Evolutionary conservation across 2,797 vertebrate species (phyloP), one percentile per base, ranked within the genome.

Genomic region (Falco biarmicus): DNA sequence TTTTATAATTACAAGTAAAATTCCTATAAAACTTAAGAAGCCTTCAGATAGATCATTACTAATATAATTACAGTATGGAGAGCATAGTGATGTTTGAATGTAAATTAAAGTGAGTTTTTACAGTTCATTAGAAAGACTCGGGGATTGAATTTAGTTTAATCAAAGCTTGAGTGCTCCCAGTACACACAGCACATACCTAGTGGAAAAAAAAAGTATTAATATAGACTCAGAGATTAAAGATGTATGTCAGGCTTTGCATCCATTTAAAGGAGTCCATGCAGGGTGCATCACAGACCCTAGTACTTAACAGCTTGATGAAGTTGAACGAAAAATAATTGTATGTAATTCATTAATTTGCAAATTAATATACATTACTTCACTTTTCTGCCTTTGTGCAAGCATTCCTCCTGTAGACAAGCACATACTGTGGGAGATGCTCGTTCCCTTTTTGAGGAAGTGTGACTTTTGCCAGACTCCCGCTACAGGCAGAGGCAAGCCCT

Each of bases 91-190:
- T 92, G 41, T 95, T 89, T 79, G 92, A 96, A 92, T 95, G 79
- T 87, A 96, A 97, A 97, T 94, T 91, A 94, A 65, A 96, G 54
- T 19, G 50, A 86, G 66, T 84, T 96, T 97, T 95, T 83, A 78
- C 80, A 95, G 91, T 96, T 97, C 91, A 97, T 97, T 95, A 96
- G 73, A 95, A 95, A 94, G 91, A 95, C 61, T 93, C 1, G 0
- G 81, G 87, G 81, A 93, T 74, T 95, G 91, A 92, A 96, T 96
- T 95, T 77, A 85, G 54, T 97, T 95, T 96, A 97, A 95, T 97
- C 95, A 96, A 97, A 95, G 79, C 84, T 89, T 56, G 88, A 96
- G 93, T 79, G 76, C 37, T 96, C 73, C 86, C 73, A 80, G 78
- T 86, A 92, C 85, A 95, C 81, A 89, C 37, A 92, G 79, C 57